These are phyloP conservation scores for Zoanthus solanderi DNA, from an alignment of 92 coral and sea anemone genomes.

Conservation along the genomic window DNA sequence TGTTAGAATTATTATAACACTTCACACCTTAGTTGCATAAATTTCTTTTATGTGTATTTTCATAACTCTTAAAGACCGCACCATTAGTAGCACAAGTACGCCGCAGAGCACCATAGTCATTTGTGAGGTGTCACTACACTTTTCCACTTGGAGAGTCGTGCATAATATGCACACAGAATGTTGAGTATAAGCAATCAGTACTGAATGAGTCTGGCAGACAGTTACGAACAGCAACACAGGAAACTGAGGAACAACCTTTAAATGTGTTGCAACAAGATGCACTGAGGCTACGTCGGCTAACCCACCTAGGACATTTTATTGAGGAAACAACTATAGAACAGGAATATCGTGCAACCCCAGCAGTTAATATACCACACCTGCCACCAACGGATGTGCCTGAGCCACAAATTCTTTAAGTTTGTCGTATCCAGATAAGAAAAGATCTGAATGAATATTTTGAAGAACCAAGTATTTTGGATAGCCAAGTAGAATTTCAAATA, in stretches of 20 bases:
- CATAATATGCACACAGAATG: slow-evolving; percentile 45
- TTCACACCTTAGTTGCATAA: background rate
- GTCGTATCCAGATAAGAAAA: slow-evolving; percentile 29
- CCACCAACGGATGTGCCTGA: slow-evolving; percentile 24
- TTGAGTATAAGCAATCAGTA: slow-evolving; percentile 46
- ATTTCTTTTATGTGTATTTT: slow-evolving; percentile 26
- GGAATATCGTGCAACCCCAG: slow-evolving; percentile 12
- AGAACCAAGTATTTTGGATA: slow-evolving; percentile 36
- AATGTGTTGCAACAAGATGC: slow-evolving; percentile 19
- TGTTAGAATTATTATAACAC: too few relatives aligned
- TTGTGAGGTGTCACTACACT: slow-evolving; percentile 39
- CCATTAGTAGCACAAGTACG: slow-evolving; percentile 20
- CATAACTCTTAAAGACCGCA: background rate
- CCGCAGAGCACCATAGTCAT: slow-evolving; percentile 30
- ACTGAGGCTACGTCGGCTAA: slow-evolving; percentile 25
- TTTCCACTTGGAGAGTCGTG: slow-evolving; percentile 51
- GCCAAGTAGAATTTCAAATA: slow-evolving; percentile 33
- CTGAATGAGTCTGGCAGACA: slow-evolving; percentile 23
- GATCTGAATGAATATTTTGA: slow-evolving; percentile 41
- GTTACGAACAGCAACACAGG: slow-evolving; percentile 19
- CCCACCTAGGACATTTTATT: slow-evolving; percentile 14
- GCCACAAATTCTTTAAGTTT: slow-evolving; percentile 21
- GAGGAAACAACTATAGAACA: slow-evolving; percentile 19
- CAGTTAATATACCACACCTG: slow-evolving; percentile 13
- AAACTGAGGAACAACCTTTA: slow-evolving; percentile 21